A percentile compares a stretch with the other conserved stretches of the same genome.
These are phyloP conservation scores for Manduca sexta DNA, from an alignment of 1,140 invertebrate genomes.

Conservation along the genomic window DNA sequence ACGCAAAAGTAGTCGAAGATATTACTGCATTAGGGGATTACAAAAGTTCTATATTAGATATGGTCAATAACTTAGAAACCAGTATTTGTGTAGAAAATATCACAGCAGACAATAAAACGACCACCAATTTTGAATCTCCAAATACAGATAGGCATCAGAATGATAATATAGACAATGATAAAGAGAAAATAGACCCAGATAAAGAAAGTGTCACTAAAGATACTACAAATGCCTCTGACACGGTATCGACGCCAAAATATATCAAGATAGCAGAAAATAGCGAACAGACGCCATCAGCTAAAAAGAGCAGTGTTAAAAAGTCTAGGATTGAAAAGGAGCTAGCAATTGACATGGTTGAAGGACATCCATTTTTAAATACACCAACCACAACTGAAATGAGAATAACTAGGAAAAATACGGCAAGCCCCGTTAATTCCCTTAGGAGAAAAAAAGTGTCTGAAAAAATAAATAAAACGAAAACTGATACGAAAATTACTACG, in stretches of 20 bases:
- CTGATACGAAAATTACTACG: conserved; percentile 18
- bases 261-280: not conserved
- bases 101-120: not conserved
- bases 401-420: conserved; percentile 37
- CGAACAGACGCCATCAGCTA: conserved; percentile 12
- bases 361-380: conserved; percentile 52
- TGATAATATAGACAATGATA: not conserved
- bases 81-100: too few relatives aligned
- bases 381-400: conserved; percentile 27
- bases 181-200: conserved; percentile 1
- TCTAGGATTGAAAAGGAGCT: conserved; percentile 60
- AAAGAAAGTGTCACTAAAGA: not conserved
- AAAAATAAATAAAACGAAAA: conserved; percentile 37
- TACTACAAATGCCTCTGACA: too few relatives aligned
- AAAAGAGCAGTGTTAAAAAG: conserved; percentile 35
- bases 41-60: too few relatives aligned
- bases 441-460: conserved; percentile 32
- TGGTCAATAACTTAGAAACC: too few relatives aligned
- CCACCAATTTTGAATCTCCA: not conserved
- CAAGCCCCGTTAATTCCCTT: conserved; percentile 15
- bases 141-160: not conserved
- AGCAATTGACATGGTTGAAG: conserved; percentile 66
- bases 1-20: too few relatives aligned
- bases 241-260: not conserved
- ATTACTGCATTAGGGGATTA: too few relatives aligned